Percentiles rank a stretch among this genome's conserved stretches.
These are phyloP conservation scores for Tanytarsus gracilentus DNA, from an alignment of 2,888 invertebrate genomes.

Conservation along the genomic window DNA sequence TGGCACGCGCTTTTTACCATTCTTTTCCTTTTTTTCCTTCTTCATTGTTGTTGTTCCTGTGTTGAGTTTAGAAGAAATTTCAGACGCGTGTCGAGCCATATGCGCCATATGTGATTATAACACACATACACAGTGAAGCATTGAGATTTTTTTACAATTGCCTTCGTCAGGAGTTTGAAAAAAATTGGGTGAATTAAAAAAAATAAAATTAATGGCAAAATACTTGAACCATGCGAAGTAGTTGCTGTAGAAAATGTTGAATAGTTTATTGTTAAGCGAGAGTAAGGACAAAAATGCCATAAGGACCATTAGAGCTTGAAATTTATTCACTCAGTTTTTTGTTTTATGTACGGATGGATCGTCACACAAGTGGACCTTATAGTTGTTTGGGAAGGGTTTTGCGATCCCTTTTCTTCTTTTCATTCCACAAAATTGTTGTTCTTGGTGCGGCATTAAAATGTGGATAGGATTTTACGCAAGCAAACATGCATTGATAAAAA, in stretches of 20 bases:
- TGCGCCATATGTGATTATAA: conserved; percentile 29
- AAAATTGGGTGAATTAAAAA: neutral
- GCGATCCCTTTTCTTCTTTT: too few relatives aligned
- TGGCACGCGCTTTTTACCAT: conserved; percentile 23
- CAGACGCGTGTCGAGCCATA: conserved; percentile 28
- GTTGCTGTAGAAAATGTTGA: neutral
- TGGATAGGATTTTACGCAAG: too few relatives aligned
- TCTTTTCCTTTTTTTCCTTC: conserved; percentile 1
- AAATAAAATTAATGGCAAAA: conserved; percentile 12
- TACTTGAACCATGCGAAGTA: conserved; percentile 19
- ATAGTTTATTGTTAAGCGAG: neutral
- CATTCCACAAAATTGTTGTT: too few relatives aligned
- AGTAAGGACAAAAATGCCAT: neutral
- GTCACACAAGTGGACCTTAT: neutral
- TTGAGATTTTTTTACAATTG: conserved; percentile 3
- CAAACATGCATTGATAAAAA: too few relatives aligned
- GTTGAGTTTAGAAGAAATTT: conserved; percentile 10
- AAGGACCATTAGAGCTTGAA: conserved; percentile 7
- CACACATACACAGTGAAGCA: conserved; percentile 9
- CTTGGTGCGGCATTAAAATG: too few relatives aligned
- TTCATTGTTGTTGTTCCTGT: neutral
- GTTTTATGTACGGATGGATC: neutral
- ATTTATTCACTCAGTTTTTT: conserved; percentile 26
- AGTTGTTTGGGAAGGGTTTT: too few relatives aligned
- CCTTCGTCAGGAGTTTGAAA: neutral